Conservation (phyloP, 2,888 invertebrate species). For the Anthophora plumipes region DNA sequence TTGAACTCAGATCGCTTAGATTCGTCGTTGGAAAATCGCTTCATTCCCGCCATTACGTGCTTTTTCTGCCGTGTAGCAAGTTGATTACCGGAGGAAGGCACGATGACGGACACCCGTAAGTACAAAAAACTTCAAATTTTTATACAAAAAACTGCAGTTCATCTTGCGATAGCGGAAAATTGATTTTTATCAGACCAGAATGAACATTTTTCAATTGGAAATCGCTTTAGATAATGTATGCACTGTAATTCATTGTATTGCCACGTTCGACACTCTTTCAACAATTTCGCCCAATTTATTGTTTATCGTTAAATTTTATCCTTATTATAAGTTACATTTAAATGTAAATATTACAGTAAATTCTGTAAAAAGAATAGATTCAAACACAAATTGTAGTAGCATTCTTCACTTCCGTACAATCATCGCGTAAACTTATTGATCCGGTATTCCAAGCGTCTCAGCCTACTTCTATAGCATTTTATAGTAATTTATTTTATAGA, state of each 20-base stretch:
- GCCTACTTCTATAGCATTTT: slow-evolving; percentile 37
- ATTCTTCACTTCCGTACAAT: not conserved
- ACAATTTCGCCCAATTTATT: not conserved
- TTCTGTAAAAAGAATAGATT: not conserved
- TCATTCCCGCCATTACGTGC: slow-evolving; percentile 79
- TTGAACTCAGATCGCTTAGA: slow-evolving; percentile 20
- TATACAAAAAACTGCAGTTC: not conserved
- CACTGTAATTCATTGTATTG: not conserved
- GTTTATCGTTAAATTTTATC: not conserved
- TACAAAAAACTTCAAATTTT: slow-evolving; percentile 52
- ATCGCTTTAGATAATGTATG: not conserved
- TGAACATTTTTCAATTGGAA: not conserved
- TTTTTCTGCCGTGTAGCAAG: slow-evolving; percentile 57
- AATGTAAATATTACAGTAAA: not conserved
- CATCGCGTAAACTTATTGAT: slow-evolving; percentile 48
- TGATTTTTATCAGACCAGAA: not conserved
- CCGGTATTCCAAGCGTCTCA: slow-evolving; percentile 46
- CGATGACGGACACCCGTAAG: slow-evolving; percentile 83
- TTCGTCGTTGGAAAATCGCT: slow-evolving; percentile 43
- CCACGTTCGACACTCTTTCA: slow-evolving; percentile 20
- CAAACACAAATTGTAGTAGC: not conserved
- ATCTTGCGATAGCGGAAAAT: not conserved
- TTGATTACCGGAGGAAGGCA: slow-evolving; percentile 58
- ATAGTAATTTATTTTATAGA: slow-evolving; percentile 16
- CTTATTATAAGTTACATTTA: not conserved